Percentiles rank a stretch among this genome's conserved stretches.
These are phyloP conservation scores for Sylvia borin DNA, from an alignment of 2,797 vertebrate genomes.

Conservation along the genomic window DNA sequence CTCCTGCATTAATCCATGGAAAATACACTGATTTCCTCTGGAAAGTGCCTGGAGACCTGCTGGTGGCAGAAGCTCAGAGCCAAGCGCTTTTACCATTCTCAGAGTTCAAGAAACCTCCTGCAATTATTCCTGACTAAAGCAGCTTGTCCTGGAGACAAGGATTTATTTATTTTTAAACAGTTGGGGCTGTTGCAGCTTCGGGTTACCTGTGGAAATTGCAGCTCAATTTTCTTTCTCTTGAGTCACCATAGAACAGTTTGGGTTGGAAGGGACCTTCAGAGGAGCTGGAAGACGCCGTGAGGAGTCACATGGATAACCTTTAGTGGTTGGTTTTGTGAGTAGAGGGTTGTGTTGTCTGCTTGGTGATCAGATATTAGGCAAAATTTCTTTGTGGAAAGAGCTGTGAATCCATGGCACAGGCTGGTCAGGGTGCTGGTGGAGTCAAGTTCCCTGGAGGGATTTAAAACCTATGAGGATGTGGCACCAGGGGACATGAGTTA, in stretches of 20 bases:
- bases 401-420: not conserved
- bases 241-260: not conserved
- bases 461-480: not conserved
- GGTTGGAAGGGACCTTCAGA: not conserved
- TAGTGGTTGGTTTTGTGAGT: not conserved
- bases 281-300: not conserved
- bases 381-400: not conserved
- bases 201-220: not conserved
- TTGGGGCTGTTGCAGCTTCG: not conserved
- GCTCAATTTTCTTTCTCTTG: not conserved
- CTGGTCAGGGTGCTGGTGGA: not conserved
- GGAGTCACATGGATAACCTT: not conserved
- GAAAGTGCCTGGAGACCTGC: not conserved
- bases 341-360: not conserved
- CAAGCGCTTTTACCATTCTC: fast-evolving
- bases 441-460: not conserved
- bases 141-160: not conserved
- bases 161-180: not conserved
- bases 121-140: not conserved
- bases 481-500: not conserved
- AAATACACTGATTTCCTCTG: not conserved
- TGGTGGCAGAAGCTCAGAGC: not conserved
- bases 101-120: not conserved
- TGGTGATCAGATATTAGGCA: not conserved
- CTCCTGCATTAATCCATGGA: not conserved